A percentile compares a stretch with the other conserved stretches of the same genome.
Conservation (phyloP, 2,888 invertebrate genomes). For the Rhagophthalmus giganteus region DNA sequence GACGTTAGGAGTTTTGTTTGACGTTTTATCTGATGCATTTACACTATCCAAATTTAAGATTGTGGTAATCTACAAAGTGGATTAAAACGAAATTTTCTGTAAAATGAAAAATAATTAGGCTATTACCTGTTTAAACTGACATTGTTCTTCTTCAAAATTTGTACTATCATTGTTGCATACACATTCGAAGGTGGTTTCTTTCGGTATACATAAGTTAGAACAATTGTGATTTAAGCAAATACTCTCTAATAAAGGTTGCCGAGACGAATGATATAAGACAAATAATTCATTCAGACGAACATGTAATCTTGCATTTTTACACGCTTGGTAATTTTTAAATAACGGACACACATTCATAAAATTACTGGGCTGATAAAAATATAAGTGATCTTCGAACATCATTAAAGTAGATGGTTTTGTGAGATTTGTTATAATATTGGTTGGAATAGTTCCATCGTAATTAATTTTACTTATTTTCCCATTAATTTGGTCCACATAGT, state of each 20-base stretch:
- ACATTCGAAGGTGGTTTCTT: neutral
- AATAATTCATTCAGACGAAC: conserved; percentile 58
- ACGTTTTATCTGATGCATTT: too few relatives aligned
- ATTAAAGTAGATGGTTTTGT: conserved; percentile 66
- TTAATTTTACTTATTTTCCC: conserved; percentile 58
- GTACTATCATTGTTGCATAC: neutral
- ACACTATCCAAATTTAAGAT: too few relatives aligned
- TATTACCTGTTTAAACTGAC: neutral
- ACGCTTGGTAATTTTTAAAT: conserved; percentile 56
- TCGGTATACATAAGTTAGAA: neutral
- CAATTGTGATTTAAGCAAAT: conserved; percentile 52
- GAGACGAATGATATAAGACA: conserved; percentile 59
- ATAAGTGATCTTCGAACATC: conserved; percentile 76
- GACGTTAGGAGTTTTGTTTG: too few relatives aligned
- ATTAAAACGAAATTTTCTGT: too few relatives aligned
- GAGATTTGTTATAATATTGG: conserved; percentile 55
- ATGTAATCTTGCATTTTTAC: conserved; percentile 56
- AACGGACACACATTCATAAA: conserved; percentile 64
- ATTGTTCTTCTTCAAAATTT: neutral
- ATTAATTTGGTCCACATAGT: conserved; percentile 71
- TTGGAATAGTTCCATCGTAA: conserved; percentile 57
- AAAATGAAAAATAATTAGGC: too few relatives aligned
- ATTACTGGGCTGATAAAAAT: conserved; percentile 65
- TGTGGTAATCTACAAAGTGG: too few relatives aligned
- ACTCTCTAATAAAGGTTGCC: conserved; percentile 59